Conservation (phyloP, 1,140 invertebrate genomes). For the Drosophila littoralis region DNA sequence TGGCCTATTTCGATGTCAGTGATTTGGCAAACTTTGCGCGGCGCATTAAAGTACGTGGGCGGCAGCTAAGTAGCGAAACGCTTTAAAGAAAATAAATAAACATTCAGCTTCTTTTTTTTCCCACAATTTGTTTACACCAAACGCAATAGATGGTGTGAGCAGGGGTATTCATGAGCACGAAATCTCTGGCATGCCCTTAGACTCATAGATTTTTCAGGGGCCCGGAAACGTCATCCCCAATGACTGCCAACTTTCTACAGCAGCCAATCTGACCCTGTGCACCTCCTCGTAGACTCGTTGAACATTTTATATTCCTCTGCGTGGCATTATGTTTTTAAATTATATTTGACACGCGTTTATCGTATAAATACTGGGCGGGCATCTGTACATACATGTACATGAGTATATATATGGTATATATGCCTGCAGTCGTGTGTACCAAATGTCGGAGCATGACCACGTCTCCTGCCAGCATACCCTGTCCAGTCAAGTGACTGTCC, state of each 20-base stretch:
- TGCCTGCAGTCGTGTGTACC: constrained; percentile 16
- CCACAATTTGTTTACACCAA: not conserved
- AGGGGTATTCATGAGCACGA: constrained; percentile 2
- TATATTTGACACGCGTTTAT: constrained; percentile 54
- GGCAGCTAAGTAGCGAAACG: not conserved
- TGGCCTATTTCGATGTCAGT: constrained; percentile 40
- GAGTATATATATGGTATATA: not conserved
- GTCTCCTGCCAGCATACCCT: constrained; percentile 3
- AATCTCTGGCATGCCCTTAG: constrained; percentile 12
- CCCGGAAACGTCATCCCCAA: not conserved
- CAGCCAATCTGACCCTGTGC: not conserved
- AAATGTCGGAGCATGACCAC: not conserved
- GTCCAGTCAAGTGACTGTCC: constrained; percentile 42
- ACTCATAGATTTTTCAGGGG: not conserved
- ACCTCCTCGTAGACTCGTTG: constrained; percentile 6
- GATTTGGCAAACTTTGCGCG: constrained; percentile 14
- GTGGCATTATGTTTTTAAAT: constrained; percentile 43
- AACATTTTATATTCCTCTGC: constrained; percentile 36
- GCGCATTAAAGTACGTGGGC: constrained; percentile 12
- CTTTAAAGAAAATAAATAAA: constrained; percentile 10
- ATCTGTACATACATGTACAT: constrained; percentile 17
- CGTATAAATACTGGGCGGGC: constrained; percentile 50
- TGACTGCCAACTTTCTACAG: constrained; percentile 17
- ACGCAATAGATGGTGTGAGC: not conserved
- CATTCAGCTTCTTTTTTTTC: not conserved